These are phyloP conservation scores for Thalassophryne amazonica DNA, from an alignment of 2,797 vertebrate species.

Conservation along the genomic window DNA sequence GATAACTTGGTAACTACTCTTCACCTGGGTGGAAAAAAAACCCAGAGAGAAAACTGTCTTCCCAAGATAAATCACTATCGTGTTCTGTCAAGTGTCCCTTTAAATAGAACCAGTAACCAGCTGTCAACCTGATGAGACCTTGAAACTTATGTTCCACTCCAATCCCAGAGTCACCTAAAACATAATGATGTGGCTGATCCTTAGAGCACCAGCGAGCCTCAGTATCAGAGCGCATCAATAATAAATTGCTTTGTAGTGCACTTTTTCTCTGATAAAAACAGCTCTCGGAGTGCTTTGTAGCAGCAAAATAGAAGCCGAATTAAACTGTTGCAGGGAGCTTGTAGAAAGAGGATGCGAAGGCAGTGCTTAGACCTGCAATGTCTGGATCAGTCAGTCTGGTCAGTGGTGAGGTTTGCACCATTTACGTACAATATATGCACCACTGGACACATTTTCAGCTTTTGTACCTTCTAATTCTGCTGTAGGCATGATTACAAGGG, in stretches of 20 bases:
- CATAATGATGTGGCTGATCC: constrained; percentile 15
- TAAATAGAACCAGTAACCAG: constrained; percentile 28
- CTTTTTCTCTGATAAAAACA: constrained; percentile 54
- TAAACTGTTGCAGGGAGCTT: constrained; percentile 31
- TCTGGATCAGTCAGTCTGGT: background rate
- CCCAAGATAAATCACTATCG: constrained; percentile 1
- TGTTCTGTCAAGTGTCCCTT: constrained; percentile 44
- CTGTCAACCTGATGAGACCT: constrained; percentile 29
- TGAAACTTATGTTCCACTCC: constrained; percentile 30
- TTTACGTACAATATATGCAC: too few relatives aligned
- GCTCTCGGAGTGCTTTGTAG: constrained; percentile 48
- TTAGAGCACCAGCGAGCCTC: constrained; percentile 39
- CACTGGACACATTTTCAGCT: too few relatives aligned
- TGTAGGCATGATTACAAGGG: too few relatives aligned
- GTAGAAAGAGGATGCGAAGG: constrained; percentile 45
- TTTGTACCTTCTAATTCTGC: too few relatives aligned
- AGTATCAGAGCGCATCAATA: constrained; percentile 63
- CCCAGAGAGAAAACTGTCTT: background rate
- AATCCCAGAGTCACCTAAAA: constrained; percentile 28
- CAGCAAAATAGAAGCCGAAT: constrained; percentile 42
- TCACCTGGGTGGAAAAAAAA: constrained; percentile 7
- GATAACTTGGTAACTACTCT: too few relatives aligned
- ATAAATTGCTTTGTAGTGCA: constrained; percentile 61
- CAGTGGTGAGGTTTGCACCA: constrained; percentile 1
- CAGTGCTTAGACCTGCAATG: constrained; percentile 18